Conservation (phyloP, 30 jellyfish, hydroid and myxozoan genomes). For the Hydractinia symbiolongicarpus region DNA sequence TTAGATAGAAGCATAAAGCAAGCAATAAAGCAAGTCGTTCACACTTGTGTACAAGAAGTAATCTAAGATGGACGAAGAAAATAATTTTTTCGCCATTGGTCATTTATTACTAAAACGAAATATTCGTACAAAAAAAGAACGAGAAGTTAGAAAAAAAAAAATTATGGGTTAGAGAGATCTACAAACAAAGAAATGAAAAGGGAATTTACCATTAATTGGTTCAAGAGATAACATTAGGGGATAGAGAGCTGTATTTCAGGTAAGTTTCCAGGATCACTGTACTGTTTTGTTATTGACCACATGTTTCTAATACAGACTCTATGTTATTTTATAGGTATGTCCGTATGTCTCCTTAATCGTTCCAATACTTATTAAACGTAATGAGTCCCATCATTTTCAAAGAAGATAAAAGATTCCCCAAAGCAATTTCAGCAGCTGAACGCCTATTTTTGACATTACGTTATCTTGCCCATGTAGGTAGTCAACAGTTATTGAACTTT, state of each 20-base stretch:
- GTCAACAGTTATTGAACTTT: not conserved
- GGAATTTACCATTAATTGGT: not conserved
- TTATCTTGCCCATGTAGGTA: not conserved
- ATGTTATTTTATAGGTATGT: slow-evolving; percentile 1
- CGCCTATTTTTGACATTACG: not conserved
- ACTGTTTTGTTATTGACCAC: too few relatives aligned
- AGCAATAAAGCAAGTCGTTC: slow-evolving; percentile 1
- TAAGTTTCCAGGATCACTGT: too few relatives aligned
- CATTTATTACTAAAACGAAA: not conserved
- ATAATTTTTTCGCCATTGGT: not conserved
- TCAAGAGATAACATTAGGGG: slow-evolving; percentile 1
- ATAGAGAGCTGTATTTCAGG: slow-evolving; percentile 7
- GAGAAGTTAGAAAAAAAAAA: not conserved
- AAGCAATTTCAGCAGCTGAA: slow-evolving; percentile 4
- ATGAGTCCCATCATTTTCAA: not conserved
- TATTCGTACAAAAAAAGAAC: not conserved
- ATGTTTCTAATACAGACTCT: too few relatives aligned
- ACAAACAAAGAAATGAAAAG: too few relatives aligned
- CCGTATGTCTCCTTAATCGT: slow-evolving; percentile 4
- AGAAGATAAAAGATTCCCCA: not conserved
- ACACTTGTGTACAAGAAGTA: not conserved
- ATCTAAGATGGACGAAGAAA: not conserved
- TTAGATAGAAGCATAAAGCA: not conserved
- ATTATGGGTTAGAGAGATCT: not conserved
- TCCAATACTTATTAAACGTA: slow-evolving; percentile 1